A percentile compares a stretch with the other conserved stretches of the same genome.
These are phyloP conservation scores for Drosophila nikananu DNA, from an alignment of 1,140 invertebrate species.

Conservation along the genomic window DNA sequence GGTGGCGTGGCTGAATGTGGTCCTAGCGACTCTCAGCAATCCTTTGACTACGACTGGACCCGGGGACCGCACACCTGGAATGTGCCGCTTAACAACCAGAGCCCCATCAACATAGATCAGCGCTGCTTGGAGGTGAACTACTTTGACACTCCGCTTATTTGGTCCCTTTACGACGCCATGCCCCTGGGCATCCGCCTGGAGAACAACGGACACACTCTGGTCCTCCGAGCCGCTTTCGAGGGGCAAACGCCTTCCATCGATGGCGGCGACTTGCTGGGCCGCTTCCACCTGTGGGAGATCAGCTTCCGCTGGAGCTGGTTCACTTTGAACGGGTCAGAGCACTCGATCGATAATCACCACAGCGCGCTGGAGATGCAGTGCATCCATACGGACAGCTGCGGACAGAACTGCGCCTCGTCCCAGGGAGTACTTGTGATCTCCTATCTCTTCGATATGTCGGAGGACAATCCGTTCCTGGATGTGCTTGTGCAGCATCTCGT, in stretches of 20 bases:
- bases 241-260: slow-evolving; percentile 12
- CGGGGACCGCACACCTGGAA: slow-evolving; percentile 58
- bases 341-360: slow-evolving; percentile 48
- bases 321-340: slow-evolving; percentile 54
- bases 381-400: slow-evolving; percentile 32
- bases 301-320: slow-evolving; percentile 66
- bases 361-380: slow-evolving; percentile 69
- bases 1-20: background rate
- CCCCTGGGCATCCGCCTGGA: slow-evolving; percentile 53
- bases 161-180: slow-evolving; percentile 39
- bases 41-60: slow-evolving; percentile 30
- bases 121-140: background rate
- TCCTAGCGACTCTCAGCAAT: background rate
- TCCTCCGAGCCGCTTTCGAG: slow-evolving; percentile 42
- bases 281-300: slow-evolving; percentile 56
- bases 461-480: slow-evolving; percentile 63
- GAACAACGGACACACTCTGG: slow-evolving; percentile 58
- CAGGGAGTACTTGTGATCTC: slow-evolving; percentile 54
- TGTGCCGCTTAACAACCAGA: slow-evolving; percentile 51
- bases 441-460: slow-evolving; percentile 47
- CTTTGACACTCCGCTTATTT: slow-evolving; percentile 21
- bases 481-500: slow-evolving; percentile 52
- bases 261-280: slow-evolving; percentile 52
- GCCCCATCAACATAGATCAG: slow-evolving; percentile 61
- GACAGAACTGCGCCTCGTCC: slow-evolving; percentile 26